Base-by-base conservation (phyloP, 2,797 vertebrate genomes). In the Lithobates pipiens region DNA sequence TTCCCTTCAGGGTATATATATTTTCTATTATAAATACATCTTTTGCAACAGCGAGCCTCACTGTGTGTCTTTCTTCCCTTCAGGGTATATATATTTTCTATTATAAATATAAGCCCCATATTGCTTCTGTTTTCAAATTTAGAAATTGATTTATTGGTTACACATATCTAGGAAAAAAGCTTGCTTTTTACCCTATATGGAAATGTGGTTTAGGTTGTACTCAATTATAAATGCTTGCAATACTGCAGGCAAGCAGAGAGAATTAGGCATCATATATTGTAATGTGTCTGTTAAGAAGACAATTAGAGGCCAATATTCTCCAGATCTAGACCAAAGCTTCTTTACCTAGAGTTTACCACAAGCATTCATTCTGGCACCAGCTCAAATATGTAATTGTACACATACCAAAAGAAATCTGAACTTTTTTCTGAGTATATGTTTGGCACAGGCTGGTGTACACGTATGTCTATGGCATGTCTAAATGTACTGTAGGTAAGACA, bases 201-300 rank as follows among this genome's bases (percentile, higher is more conserved):
- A 68, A 76, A 68, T 76, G 61, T 27, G 61, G 71, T 65, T 82
- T 82, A 82, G 44, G 65, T 68, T 61, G 11, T n/a, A 61, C 69
- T 80, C 54, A 34, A 81, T 73, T 72, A 72, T 81, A 72, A 81
- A 63, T 69, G 63, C 79, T 81, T 73, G 46, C 50, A 72, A 81
- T 29, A 46, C 67, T 54, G 29, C 78, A 71, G 69, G 44, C 78
- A 71, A 67, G 36, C 25, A 39, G 7, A 42, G 54, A 27, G 42
- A 42, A 68, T 54, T 25, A 29, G 25, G n/a, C 46, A 57, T 50
- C 1, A 54, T 15, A 1, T 73, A 54, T 65, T 44, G 13, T 23
- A 10, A 42, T 71, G 39, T 21, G 21, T 71, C 54, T 80, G 46
- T 71, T 10, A 34, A 34, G 42, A 67, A 18, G 63, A 39, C 44